Evolutionary conservation across 2,113 vertebrate genomes (phyloP).

Genomic region (Protobothrops flavoviridis): DNA sequence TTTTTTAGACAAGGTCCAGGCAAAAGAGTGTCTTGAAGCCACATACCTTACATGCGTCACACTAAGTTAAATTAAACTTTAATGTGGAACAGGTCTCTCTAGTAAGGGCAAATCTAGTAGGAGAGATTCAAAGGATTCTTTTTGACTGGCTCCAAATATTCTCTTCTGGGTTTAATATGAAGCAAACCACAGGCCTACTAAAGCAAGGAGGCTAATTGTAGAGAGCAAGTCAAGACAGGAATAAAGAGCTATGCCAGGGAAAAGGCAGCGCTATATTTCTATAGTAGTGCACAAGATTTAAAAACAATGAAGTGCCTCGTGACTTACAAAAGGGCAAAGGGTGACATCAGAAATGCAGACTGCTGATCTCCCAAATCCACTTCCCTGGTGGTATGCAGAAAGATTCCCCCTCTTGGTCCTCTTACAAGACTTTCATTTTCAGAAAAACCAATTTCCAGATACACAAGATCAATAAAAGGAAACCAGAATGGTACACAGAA

Average conservation of each 20-base stretch:
- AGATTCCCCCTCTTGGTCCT: background rate
- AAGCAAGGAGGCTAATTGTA: accelerated
- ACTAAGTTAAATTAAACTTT: accelerated
- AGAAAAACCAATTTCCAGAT: background rate
- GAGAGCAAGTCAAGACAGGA: background rate
- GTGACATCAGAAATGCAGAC: background rate
- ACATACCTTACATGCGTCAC: background rate
- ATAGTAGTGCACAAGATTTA: accelerated
- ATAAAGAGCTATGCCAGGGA: background rate
- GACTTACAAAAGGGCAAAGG: background rate
- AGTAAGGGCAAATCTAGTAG: background rate
- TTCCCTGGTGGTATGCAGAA: accelerated
- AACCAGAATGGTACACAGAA: conserved; percentile 44
- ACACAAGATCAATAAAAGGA: conserved; percentile 55
- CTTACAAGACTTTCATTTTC: background rate
- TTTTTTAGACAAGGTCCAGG: background rate
- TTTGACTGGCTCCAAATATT: background rate
- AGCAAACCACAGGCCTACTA: accelerated
- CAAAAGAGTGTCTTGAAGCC: background rate
- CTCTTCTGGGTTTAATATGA: accelerated
- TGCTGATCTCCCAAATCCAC: conserved; percentile 6
- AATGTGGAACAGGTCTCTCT: accelerated
- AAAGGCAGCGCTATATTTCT: accelerated
- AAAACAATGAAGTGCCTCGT: background rate
- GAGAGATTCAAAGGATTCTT: accelerated